Base-by-base conservation (phyloP, 2,113 vertebrate genomes). In the Ptychochromis oligacanthus region DNA sequence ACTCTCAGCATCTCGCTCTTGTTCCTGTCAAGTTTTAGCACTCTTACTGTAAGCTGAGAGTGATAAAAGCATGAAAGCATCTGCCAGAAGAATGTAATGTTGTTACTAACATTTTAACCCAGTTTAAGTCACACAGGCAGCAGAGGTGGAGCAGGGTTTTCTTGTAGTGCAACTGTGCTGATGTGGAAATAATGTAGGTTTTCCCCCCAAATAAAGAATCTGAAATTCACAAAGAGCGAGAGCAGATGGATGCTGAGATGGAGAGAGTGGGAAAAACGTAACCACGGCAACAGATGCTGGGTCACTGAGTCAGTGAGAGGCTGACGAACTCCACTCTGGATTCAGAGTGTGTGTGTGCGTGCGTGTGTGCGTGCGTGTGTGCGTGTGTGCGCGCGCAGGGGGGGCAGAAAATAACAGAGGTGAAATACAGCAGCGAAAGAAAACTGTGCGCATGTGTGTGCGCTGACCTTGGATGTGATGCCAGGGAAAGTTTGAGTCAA, bases 261-360 rank as follows among this genome's bases (percentile, higher is more conserved):
- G 67, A 81, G 64, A 70, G 57, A 89, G 81, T 72, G 72, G 74
- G 79, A 72, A 82, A 82, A 54, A 81, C 0, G 43, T 89, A 87
- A 56, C 88, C 86, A 79, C 87, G 88, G 90, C 59, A 92, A 94
- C 91, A 81, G 78, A 67, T 90, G 90, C 17, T 60, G 80, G 91
- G 90, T 89, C 91, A 90, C 59, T 67, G 74, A 91, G 87, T 82
- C 67, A 24, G 75, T 34, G 67, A 86, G 80, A 82, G 85, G 88
- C 77, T 57, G 18, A 74, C 3, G 10, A 89, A 87, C 85, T 49
- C 15, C 22, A 57, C 43, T 76, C 14, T 20, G 43, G 17, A 62
- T 79, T 26, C 26, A 4, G 26, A 13, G 40, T 43, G 40, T 14
- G 40, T 60, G 57, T 67, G 59, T 28, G 59, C 36, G 26, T 58